A percentile compares a stretch with the other conserved stretches of the same genome.
Evolutionary conservation across 2,888 invertebrate species (phyloP).

Genomic region (Perithous albicinctus): DNA sequence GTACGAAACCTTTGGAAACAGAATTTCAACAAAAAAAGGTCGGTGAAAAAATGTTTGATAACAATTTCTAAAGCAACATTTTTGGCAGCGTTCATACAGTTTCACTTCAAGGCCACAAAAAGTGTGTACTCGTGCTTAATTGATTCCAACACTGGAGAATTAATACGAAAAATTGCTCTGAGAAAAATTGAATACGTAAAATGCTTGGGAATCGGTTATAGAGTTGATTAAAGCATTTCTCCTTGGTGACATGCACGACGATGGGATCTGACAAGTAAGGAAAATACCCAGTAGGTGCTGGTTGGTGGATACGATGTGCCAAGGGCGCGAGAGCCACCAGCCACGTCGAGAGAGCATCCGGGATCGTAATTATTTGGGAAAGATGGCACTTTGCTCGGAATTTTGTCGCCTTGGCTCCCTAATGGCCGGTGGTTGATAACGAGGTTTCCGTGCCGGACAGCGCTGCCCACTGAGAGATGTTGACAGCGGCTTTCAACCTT

Average conservation of each 20-base stretch:
- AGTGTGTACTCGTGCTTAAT: too few species aligned
- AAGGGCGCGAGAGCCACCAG: slow-evolving; percentile 39
- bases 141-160: too few species aligned
- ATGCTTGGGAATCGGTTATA: not conserved
- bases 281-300: slow-evolving; percentile 74
- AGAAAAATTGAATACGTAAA: not conserved
- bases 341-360: slow-evolving; percentile 64
- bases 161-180: too few species aligned
- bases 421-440: slow-evolving; percentile 85
- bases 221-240: slow-evolving; percentile 23
- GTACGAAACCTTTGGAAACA: not conserved
- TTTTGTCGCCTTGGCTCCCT: slow-evolving; percentile 84
- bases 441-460: slow-evolving; percentile 83
- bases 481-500: slow-evolving; percentile 85
- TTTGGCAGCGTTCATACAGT: too few species aligned
- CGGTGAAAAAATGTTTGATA: too few species aligned
- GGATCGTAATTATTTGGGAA: slow-evolving; percentile 83
- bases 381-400: slow-evolving; percentile 84
- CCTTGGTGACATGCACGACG: not conserved
- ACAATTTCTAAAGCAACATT: too few species aligned
- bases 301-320: slow-evolving; percentile 52
- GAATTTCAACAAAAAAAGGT: too few species aligned
- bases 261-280: slow-evolving; percentile 71
- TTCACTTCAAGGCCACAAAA: too few species aligned
- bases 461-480: slow-evolving; percentile 84